Base-by-base conservation (phyloP, 2,113 vertebrate species). In the Nothoprocta pentlandii region DNA sequence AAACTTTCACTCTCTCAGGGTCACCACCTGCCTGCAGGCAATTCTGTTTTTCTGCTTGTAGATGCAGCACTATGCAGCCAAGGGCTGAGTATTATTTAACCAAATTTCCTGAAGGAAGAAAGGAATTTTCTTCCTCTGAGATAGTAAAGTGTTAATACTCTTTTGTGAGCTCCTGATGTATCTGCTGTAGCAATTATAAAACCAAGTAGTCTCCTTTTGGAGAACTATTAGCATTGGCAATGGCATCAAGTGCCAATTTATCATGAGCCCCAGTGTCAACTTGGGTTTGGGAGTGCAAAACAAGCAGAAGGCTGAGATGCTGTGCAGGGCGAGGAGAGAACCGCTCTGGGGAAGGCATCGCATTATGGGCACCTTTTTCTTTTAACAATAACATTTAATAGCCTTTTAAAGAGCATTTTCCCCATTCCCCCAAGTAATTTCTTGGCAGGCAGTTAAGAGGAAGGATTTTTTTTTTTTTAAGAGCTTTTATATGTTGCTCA, bases 311-410 rank as follows among this genome's bases (percentile, higher is more conserved):
- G 70, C 77, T 36, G 47, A 96, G 94, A 95, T 69, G 64, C 56
- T 78, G 10, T 94, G 92, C 47, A 70, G 63, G 74, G 49, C 86
- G 80, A 90, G 73, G 82, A 87, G 79, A 90, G 89, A 96, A 90
- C 44, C 63, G 88, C 96, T 96, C 86, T 93, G 90, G 93, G 93
- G 94, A 90, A 95, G 83, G 30, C 63, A 92, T 95, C 90, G 93
- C 89, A 63, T 96, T 95, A 89, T 80, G 83, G 90, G 84, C 90
- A 95, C 83, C 90, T 94, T 95, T 91, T 95, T 90, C 93, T 92
- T 95, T 97, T 93, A 95, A 93, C 95, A 97, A 80, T 96, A 95
- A 90, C 83, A 77, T 90, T 96, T 97, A 95, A 95, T 94, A 95
- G 96, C 90, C 83, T 95, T 95, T 96, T 89, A 96, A 95, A 94